Conservation (phyloP, 2,113 vertebrate species). For the Etheostoma cragini region DNA sequence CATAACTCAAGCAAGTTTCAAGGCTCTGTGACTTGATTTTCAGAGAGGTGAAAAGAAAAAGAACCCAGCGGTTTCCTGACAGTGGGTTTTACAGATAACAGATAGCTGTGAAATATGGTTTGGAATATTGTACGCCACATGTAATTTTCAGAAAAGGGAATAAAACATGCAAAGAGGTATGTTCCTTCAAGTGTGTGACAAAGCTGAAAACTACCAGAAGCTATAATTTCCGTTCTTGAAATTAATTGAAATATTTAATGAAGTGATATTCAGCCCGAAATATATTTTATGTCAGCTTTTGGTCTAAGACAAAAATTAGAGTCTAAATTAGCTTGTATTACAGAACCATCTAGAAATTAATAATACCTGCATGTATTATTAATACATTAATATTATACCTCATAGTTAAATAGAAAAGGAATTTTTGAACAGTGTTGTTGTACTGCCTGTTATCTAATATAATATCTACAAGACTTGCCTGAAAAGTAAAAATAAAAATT, state of each 20-base stretch:
- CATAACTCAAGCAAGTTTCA: conserved; percentile 15
- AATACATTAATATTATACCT: conserved; percentile 53
- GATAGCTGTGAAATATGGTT: conserved; percentile 1
- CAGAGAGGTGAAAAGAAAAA: conserved; percentile 16
- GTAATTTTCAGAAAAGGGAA: background rate
- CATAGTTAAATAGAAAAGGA: conserved; percentile 32
- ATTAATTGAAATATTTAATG: conserved; percentile 65
- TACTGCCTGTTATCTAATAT: background rate
- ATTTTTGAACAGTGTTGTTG: conserved; percentile 29
- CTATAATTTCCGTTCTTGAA: conserved; percentile 54
- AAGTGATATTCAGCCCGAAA: conserved; percentile 51
- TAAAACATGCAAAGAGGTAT: background rate
- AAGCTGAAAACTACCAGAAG: conserved; percentile 17
- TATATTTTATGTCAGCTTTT: conserved; percentile 54
- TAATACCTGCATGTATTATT: conserved; percentile 59
- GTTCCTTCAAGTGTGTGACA: conserved; percentile 31
- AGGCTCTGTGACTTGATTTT: conserved; percentile 8
- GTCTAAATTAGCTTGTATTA: conserved; percentile 49
- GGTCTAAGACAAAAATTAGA: conserved; percentile 39
- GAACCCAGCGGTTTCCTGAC: conserved; percentile 33
- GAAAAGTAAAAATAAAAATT: background rate
- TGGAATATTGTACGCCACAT: background rate
- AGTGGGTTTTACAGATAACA: conserved; percentile 16
- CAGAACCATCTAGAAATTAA: conserved; percentile 46
- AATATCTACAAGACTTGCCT: background rate